These are phyloP conservation scores for Pogonomyrmex californicus DNA, from an alignment of 1,140 invertebrate species.

Conservation along the genomic window DNA sequence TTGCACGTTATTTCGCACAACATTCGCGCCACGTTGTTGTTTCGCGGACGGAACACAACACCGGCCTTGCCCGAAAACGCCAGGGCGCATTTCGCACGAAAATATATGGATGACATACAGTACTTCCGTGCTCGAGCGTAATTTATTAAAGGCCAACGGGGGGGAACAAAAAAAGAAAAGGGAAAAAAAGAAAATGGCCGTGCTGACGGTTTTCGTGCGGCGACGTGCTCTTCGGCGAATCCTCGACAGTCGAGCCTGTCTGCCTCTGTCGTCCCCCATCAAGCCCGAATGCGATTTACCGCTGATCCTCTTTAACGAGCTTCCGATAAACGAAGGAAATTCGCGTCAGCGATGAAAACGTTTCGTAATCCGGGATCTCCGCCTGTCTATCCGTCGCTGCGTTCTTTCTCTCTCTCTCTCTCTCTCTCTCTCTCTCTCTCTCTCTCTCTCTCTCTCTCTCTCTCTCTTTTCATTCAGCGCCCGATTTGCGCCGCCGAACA, in stretches of 20 bases:
- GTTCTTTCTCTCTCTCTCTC: neutral
- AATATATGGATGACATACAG: slow-evolving; percentile 51
- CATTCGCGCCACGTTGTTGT: slow-evolving; percentile 50
- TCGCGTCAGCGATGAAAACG: slow-evolving; percentile 75
- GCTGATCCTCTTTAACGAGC: slow-evolving; percentile 75
- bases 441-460: no score
- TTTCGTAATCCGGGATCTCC: slow-evolving; percentile 75
- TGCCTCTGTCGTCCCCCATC: slow-evolving; percentile 44
- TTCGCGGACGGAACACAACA: slow-evolving; percentile 18
- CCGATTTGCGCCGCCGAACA: slow-evolving; percentile 34
- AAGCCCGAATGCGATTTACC: slow-evolving; percentile 71
- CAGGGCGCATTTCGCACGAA: slow-evolving; percentile 46
- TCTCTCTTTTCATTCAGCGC: neutral
- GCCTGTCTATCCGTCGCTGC: slow-evolving; percentile 44
- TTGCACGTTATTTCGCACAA: slow-evolving; percentile 64
- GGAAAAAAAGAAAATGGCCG: neutral
- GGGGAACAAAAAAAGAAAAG: neutral
- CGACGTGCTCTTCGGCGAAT: slow-evolving; percentile 33
- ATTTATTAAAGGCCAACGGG: slow-evolving; percentile 61
- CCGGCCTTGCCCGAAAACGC: slow-evolving; percentile 14
- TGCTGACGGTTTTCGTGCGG: slow-evolving; percentile 36
- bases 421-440: neutral
- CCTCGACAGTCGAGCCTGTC: slow-evolving; percentile 35
- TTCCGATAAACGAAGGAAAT: slow-evolving; percentile 77
- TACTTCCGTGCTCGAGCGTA: slow-evolving; percentile 38